Evolutionary conservation across 2,888 invertebrate genomes (phyloP), one percentile per base, ranked within the genome.

Genomic region (Callyntrura sp.): DNA sequence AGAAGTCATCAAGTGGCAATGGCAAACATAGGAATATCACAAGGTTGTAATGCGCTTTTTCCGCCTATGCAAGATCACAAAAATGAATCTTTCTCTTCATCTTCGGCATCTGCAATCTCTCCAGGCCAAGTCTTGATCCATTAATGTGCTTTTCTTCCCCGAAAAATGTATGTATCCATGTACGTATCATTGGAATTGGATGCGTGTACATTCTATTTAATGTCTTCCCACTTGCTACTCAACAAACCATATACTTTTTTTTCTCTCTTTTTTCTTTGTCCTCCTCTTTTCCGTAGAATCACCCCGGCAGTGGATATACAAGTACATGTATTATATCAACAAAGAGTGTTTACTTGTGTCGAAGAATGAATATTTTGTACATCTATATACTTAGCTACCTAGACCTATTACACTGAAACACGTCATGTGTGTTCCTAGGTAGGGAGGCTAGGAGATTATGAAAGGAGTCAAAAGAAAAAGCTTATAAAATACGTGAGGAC

Each of bases 41-140:
- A 48, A 25, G n/a, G 81, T 51, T 65, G 83, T 83, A 83, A 83
- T 83, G 83, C 68, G 83, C 68, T 14, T 83, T 83, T 82, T 83
- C 83, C 83, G 83, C 68, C 62, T 48, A 65, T 68, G 14, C 83
- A 51, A 65, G n/a, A 51, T 68, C 48, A n/a, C 23, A 51, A 51
- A 68, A 62, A 83, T 60, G 60, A 81, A 60, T 81, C 81, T 62
- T 51, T 28, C 81, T 60, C 43, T 35, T 81, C 81, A 28, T 55
- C 60, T n/a, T 45, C 81, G 57, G 51, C 79, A 55, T 55, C 79
- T 55, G 43, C 82, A 82, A 35, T 65, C 82, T 82, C 82, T 82
- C 57, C 79, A 57, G 25, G 14, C 68, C 68, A 23, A 45, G 43
- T 48, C 65, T 82, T 82, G 65, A 82, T 82, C 82, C 43, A 62